Evolutionary conservation across 2,113 vertebrate genomes (phyloP).

Genomic region (Coptodon rendalli): DNA sequence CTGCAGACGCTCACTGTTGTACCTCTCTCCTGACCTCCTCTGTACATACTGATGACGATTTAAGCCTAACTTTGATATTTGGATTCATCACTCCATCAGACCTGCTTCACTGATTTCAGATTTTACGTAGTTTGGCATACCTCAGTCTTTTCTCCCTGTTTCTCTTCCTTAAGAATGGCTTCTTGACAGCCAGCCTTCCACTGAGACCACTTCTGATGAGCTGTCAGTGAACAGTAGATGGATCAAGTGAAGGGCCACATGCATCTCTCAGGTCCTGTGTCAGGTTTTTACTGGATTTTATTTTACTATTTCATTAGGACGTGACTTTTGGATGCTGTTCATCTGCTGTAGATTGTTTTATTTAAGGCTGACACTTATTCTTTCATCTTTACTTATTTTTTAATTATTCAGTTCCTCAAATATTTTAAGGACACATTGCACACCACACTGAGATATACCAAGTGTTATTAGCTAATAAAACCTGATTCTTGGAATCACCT

Average conservation of each 20-base stretch:
- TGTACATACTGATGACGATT: not conserved
- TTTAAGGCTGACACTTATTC: not conserved
- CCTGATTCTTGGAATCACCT: too few species aligned
- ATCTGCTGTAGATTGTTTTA: not conserved
- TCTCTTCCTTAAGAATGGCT: not conserved
- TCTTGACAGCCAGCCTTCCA: not conserved
- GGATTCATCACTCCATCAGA: not conserved
- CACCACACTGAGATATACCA: not conserved
- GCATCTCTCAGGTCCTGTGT: not conserved
- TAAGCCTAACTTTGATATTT: not conserved
- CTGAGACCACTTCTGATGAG: not conserved
- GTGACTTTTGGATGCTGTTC: not conserved
- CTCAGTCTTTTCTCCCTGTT: not conserved
- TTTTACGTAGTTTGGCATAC: not conserved
- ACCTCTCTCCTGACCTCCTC: not conserved
- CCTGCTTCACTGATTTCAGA: not conserved
- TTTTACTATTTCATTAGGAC: not conserved
- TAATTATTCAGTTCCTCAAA: not conserved
- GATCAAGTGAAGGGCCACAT: not conserved
- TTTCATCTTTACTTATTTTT: not conserved
- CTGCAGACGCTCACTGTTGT: not conserved
- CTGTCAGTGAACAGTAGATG: not conserved
- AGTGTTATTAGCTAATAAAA: not conserved
- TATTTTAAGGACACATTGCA: not conserved
- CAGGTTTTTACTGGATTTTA: not conserved